phyloP scores from a whole-genome alignment of 2,888 invertebrate genomes.

The Hirtodrosophila histrioides region DNA sequence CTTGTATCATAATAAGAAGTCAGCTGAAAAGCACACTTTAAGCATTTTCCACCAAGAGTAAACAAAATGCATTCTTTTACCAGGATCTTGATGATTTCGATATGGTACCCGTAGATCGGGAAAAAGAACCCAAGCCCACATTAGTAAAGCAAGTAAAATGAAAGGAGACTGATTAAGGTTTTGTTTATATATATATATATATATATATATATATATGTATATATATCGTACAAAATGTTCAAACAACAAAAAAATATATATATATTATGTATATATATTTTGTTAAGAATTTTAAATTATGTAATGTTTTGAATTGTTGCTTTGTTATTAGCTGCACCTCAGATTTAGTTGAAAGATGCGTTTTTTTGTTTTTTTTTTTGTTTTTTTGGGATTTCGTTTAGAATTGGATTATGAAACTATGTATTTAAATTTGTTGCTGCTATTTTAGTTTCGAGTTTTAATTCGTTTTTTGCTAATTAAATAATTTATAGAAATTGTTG shows the following conservation, averaged over 20 bases:
- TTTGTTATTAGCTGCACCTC: constrained; percentile 23
- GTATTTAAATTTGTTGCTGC: constrained; percentile 30
- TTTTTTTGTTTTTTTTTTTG: too few species aligned
- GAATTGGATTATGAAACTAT: constrained; percentile 49
- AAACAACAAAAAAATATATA: constrained; percentile 45
- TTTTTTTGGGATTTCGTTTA: constrained; percentile 8
- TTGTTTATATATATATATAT: constrained; percentile 36
- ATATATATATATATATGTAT: constrained; percentile 30
- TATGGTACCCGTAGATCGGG: background rate
- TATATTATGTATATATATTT: constrained; percentile 46
- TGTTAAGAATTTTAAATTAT: constrained; percentile 41
- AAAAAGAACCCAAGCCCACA: constrained; percentile 11
- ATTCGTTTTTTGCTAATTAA: constrained; percentile 50
- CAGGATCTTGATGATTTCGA: background rate
- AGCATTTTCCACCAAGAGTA: too few species aligned
- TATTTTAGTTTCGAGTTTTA: constrained; percentile 43
- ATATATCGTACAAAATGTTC: constrained; percentile 49
- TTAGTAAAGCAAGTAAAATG: background rate
- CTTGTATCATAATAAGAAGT: too few species aligned
- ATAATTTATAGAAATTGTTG: constrained; percentile 54
- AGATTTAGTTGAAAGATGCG: constrained; percentile 22
- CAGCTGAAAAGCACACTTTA: too few species aligned
- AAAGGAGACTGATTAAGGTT: constrained; percentile 21
- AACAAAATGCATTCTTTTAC: too few species aligned
- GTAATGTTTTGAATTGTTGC: constrained; percentile 40